Conservation (phyloP, 2,888 invertebrate species). For the Lithophane ornitopus region DNA sequence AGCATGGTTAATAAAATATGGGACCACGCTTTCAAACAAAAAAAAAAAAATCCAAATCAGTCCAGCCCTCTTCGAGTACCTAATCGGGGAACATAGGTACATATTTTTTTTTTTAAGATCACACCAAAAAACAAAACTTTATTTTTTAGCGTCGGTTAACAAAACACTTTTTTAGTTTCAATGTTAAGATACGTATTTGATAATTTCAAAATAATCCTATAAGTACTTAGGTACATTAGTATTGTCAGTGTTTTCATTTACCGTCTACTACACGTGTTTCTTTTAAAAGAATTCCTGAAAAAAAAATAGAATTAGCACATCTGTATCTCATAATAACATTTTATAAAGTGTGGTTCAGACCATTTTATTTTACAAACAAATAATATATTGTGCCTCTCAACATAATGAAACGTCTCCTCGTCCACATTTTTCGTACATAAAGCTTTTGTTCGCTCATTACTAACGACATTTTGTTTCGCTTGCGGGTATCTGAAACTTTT, state of each 20-base stretch:
- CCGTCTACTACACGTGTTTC: neutral
- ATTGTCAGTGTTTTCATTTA: neutral
- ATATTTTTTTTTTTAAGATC: too few relatives aligned
- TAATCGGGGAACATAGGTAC: too few relatives aligned
- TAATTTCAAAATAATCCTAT: neutral
- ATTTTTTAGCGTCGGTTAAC: too few relatives aligned
- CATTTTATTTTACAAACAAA: constrained; percentile 43
- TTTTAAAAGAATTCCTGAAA: neutral
- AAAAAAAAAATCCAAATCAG: neutral
- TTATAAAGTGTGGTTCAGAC: constrained; percentile 7
- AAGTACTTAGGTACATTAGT: neutral
- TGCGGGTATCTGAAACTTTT: constrained; percentile 58
- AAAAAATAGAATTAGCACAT: neutral
- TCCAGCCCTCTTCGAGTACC: too few relatives aligned
- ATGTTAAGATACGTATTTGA: neutral
- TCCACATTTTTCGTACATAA: constrained; percentile 52
- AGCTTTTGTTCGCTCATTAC: constrained; percentile 61
- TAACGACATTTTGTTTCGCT: constrained; percentile 59
- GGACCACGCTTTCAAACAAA: too few relatives aligned
- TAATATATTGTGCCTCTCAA: constrained; percentile 47
- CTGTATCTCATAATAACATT: constrained; percentile 10
- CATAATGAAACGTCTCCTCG: constrained; percentile 44
- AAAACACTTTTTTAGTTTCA: neutral
- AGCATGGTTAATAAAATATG: too few relatives aligned
- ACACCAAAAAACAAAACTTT: too few relatives aligned